phyloP scores from a whole-genome alignment of 1,140 invertebrate genomes.

The Goniozus legneri region DNA sequence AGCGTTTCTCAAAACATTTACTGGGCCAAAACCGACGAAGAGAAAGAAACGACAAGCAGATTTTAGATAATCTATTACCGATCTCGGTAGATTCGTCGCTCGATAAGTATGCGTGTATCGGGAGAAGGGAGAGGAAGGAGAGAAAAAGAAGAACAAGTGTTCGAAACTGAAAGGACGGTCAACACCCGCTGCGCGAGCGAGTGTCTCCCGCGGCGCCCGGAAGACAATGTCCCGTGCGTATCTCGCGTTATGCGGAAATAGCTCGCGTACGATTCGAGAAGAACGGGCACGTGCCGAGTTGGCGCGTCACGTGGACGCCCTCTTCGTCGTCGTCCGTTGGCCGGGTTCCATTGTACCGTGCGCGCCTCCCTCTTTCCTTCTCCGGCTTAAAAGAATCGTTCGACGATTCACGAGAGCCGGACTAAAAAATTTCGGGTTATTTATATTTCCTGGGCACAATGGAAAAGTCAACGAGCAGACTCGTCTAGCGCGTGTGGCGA shows the following conservation, averaged over 20 bases:
- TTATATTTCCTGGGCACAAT: too few species aligned
- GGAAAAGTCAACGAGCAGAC: too few species aligned
- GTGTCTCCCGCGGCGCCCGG: slow-evolving; percentile 32
- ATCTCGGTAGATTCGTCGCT: neutral
- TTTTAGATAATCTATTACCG: neutral
- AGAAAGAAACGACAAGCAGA: slow-evolving; percentile 10
- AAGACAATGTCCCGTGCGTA: slow-evolving; percentile 1
- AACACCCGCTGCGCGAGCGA: slow-evolving; percentile 24
- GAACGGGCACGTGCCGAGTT: slow-evolving; percentile 35
- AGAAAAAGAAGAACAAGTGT: too few species aligned
- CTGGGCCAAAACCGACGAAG: neutral
- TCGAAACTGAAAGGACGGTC: slow-evolving; percentile 5
- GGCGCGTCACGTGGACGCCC: slow-evolving; percentile 11
- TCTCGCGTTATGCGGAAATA: slow-evolving; percentile 39
- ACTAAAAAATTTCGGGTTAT: too few species aligned
- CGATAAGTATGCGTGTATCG: too few species aligned
- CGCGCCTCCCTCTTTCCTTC: neutral
- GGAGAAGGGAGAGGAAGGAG: neutral
- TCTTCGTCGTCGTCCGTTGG: neutral
- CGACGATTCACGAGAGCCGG: too few species aligned
- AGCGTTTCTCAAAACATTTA: neutral
- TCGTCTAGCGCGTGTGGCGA: too few species aligned
- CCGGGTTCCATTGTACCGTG: slow-evolving; percentile 3
- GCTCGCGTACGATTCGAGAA: slow-evolving; percentile 23
- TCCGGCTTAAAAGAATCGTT: too few species aligned